phyloP scores from a whole-genome alignment of 2,113 vertebrate species.

The Hyla sarda region DNA sequence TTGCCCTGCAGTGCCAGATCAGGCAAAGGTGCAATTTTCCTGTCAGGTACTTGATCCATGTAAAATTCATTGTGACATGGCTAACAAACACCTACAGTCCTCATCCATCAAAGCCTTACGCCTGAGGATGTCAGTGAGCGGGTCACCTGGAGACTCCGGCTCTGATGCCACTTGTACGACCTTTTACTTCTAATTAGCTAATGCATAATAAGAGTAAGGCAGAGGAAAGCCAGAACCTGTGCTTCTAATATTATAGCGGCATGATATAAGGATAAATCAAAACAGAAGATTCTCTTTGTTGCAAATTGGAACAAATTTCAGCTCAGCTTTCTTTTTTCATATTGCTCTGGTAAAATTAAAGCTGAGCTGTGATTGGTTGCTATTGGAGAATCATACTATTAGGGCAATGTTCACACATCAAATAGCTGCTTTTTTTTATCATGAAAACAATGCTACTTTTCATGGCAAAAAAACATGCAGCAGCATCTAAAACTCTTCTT shows the following conservation, averaged over 20 bases:
- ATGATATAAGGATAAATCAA: not conserved
- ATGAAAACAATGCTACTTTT: too few relatives aligned
- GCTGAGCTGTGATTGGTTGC: too few relatives aligned
- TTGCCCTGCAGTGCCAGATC: not conserved
- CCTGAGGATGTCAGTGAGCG: not conserved
- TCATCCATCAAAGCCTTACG: constrained; percentile 37
- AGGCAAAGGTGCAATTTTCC: not conserved
- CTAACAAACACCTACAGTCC: not conserved
- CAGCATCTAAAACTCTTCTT: too few relatives aligned
- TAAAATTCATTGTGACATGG: constrained; percentile 31
- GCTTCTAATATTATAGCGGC: not conserved
- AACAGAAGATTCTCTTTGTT: too few relatives aligned
- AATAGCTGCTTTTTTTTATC: too few relatives aligned
- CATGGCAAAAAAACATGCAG: too few relatives aligned
- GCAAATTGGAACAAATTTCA: too few relatives aligned
- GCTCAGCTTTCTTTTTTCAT: too few relatives aligned
- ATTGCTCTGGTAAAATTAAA: too few relatives aligned
- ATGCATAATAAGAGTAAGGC: not conserved
- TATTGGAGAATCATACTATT: too few relatives aligned
- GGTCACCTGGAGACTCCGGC: not conserved
- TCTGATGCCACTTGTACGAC: not conserved
- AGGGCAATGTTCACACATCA: too few relatives aligned
- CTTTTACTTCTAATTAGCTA: constrained; percentile 6
- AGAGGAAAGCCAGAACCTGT: not conserved
- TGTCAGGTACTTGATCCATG: constrained; percentile 18